phyloP scores from a whole-genome alignment of 2,888 invertebrate species.

The Polia nebulosa region DNA sequence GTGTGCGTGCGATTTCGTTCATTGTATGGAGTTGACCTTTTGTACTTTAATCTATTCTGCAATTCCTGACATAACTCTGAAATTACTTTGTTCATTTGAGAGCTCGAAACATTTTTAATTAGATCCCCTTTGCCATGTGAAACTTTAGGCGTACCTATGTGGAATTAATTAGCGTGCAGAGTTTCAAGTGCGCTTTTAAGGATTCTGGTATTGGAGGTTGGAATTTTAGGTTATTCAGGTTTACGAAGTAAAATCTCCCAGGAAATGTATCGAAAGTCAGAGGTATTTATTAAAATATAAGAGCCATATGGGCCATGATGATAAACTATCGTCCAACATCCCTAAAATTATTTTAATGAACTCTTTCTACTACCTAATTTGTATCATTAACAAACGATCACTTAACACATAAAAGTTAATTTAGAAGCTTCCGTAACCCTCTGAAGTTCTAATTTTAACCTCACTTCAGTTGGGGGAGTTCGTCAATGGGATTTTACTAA shows the following conservation, averaged over 20 bases:
- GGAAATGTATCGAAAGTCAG: too few species aligned
- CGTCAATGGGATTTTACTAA: constrained; percentile 20
- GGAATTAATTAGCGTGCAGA: constrained; percentile 36
- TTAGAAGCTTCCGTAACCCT: constrained; percentile 29
- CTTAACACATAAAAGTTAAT: constrained; percentile 47
- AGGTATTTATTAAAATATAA: too few species aligned
- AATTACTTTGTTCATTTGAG: constrained; percentile 70
- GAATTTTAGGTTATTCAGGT: neutral
- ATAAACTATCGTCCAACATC: too few species aligned
- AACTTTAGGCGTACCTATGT: constrained; percentile 47
- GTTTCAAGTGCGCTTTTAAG: constrained; percentile 38
- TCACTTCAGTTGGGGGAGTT: constrained; percentile 11
- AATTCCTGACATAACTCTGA: constrained; percentile 67
- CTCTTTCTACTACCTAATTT: constrained; percentile 10
- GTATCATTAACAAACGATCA: constrained; percentile 43
- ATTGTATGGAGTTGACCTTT: too few species aligned
- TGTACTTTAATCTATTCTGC: constrained; percentile 1
- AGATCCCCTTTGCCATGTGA: constrained; percentile 36
- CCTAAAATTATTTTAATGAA: constrained; percentile 29
- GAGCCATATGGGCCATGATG: too few species aligned
- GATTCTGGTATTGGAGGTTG: neutral
- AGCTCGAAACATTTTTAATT: constrained; percentile 62
- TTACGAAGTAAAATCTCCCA: neutral
- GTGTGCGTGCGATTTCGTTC: too few species aligned
- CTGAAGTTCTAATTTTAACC: constrained; percentile 35